Evolutionary conservation across 2,113 vertebrate genomes (phyloP).

Genomic region (Atractosteus spatula): DNA sequence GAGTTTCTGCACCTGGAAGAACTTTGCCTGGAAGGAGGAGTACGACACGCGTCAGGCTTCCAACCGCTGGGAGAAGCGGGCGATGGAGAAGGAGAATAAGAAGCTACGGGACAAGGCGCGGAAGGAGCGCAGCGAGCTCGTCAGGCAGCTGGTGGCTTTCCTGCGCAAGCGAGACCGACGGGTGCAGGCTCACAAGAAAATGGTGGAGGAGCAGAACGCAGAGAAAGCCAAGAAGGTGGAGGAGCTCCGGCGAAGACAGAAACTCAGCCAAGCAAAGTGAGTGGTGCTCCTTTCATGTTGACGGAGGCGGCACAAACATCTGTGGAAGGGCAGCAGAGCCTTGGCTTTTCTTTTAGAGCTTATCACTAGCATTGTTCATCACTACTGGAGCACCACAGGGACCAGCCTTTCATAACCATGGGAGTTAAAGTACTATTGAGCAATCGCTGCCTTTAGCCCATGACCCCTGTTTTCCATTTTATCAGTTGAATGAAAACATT

Average conservation of each 20-base stretch:
- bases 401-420: too few species aligned
- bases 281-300: conserved; percentile 21
- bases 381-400: too few species aligned
- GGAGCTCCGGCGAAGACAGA: conserved; percentile 82
- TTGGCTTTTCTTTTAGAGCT: too few species aligned
- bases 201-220: conserved; percentile 88
- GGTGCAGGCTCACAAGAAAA: conserved; percentile 86
- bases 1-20: conserved; percentile 91
- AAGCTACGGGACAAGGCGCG: conserved; percentile 85
- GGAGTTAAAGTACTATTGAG: too few species aligned
- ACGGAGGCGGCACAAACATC: too few species aligned
- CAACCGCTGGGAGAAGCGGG: conserved; percentile 95
- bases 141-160: conserved; percentile 88
- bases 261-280: conserved; percentile 84
- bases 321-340: too few species aligned
- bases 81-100: conserved; percentile 98
- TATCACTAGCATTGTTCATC: too few species aligned
- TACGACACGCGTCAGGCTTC: conserved; percentile 91
- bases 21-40: conserved; percentile 93
- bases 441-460: too few species aligned
- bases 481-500: too few species aligned
- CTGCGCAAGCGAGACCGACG: conserved; percentile 88
- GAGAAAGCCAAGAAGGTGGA: conserved; percentile 84
- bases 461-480: too few species aligned
- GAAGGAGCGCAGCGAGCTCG: conserved; percentile 84